Percentiles rank a stretch among this genome's conserved stretches.
Conservation (phyloP, 2,888 invertebrate species). For the Colletes collaris region DNA sequence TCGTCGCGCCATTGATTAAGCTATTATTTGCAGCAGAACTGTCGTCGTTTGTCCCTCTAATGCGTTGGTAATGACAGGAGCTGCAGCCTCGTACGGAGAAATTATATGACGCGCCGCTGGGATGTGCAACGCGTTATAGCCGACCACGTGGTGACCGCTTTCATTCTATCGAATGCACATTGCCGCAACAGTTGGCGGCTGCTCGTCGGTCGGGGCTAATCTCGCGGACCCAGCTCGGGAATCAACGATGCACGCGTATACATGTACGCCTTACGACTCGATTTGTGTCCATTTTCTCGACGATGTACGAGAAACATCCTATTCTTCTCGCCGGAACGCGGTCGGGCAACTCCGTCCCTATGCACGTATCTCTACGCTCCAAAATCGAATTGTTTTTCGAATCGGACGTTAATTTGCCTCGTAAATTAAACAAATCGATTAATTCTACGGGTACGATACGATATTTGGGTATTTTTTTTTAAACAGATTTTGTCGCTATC, state of each 20-base stretch:
- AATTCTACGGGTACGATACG: no score
- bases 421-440: no score
- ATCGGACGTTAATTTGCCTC: no score
- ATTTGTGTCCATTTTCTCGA: neutral
- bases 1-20: slow-evolving; percentile 45
- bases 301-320: neutral
- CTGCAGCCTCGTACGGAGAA: slow-evolving; percentile 30
- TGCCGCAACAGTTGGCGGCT: slow-evolving; percentile 40
- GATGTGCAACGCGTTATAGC: slow-evolving; percentile 33
- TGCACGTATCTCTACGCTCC: no score
- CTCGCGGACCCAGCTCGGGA: neutral
- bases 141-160: slow-evolving; percentile 61
- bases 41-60: slow-evolving; percentile 39
- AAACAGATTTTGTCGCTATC: no score
- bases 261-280: neutral
- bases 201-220: slow-evolving; percentile 13
- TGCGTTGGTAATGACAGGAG: slow-evolving; percentile 37
- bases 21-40: slow-evolving; percentile 43
- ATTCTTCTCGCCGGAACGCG: no score
- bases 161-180: slow-evolving; percentile 36
- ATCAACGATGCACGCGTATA: neutral
- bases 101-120: slow-evolving; percentile 49
- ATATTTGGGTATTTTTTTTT: no score
- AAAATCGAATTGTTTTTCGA: no score
- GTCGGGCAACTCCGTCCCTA: no score